Conservation (phyloP, 2,113 vertebrate species). For the Lampris incognitus region DNA sequence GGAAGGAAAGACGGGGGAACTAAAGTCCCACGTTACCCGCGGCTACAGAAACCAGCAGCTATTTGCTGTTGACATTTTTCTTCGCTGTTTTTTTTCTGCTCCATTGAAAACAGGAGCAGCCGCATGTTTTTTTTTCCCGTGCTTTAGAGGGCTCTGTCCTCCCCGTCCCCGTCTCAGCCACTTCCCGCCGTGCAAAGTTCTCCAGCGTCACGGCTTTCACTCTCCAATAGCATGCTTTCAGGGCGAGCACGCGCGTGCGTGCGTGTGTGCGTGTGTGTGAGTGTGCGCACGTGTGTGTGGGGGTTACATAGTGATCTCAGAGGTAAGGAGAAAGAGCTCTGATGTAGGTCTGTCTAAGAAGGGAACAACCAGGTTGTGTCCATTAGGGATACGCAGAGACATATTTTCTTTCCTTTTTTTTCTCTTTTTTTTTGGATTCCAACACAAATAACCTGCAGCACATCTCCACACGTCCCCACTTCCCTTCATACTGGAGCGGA, state of each 20-base stretch:
- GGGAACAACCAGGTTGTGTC: constrained; percentile 37
- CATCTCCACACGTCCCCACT: constrained; percentile 12
- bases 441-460: constrained; percentile 56
- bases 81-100: constrained; percentile 70
- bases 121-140: constrained; percentile 63
- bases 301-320: constrained; percentile 12
- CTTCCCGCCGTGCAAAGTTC: constrained; percentile 49
- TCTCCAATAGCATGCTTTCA: constrained; percentile 50
- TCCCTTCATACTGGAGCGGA: constrained; percentile 1
- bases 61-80: constrained; percentile 80
- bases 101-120: constrained; percentile 60
- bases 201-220: constrained; percentile 57
- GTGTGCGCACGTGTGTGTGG: constrained; percentile 9
- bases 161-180: constrained; percentile 22
- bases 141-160: constrained; percentile 48
- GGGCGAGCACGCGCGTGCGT: constrained; percentile 20
- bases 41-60: constrained; percentile 73
- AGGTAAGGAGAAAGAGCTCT: constrained; percentile 48
- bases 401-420: constrained; percentile 22
- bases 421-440: not conserved
- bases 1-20: constrained; percentile 66
- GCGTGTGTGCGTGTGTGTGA: constrained; percentile 12
- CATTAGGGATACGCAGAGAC: constrained; percentile 48
- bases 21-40: constrained; percentile 70
- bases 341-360: constrained; percentile 51